Conservation (phyloP, 2,797 vertebrate species). For the Chaenodraco wilsoni region DNA sequence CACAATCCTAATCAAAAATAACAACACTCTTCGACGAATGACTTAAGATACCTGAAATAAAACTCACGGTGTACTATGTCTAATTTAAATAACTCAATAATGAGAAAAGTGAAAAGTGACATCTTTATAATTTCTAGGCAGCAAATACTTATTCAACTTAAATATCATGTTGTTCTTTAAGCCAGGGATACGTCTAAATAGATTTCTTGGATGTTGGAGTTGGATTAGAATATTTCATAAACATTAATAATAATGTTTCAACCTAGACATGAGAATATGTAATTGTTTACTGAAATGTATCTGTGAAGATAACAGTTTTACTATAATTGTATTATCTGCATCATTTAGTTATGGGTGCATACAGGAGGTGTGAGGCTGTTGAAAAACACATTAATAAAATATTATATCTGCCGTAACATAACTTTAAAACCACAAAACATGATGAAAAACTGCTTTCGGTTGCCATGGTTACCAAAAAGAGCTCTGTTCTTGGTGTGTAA, state of each 20-base stretch:
- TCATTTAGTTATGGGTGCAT: background rate
- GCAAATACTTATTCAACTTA: background rate
- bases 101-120: background rate
- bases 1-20: too few species aligned
- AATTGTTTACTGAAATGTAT: background rate
- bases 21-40: too few species aligned
- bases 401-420: background rate
- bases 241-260: too few species aligned
- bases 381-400: background rate
- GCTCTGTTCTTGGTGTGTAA: constrained; percentile 14
- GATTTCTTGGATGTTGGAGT: too few species aligned
- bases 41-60: background rate
- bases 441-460: constrained; percentile 18
- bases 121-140: background rate
- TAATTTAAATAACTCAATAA: background rate
- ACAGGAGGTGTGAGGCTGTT: too few species aligned
- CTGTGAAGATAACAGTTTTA: background rate
- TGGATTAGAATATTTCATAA: too few species aligned
- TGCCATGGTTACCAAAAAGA: constrained; percentile 28
- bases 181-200: background rate
- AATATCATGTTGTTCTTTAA: background rate
- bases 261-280: too few species aligned
- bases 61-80: background rate
- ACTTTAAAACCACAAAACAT: constrained; percentile 2
- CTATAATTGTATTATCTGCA: background rate